Conservation (phyloP, 2,888 invertebrate genomes). For the Dichetophora obliterata region DNA sequence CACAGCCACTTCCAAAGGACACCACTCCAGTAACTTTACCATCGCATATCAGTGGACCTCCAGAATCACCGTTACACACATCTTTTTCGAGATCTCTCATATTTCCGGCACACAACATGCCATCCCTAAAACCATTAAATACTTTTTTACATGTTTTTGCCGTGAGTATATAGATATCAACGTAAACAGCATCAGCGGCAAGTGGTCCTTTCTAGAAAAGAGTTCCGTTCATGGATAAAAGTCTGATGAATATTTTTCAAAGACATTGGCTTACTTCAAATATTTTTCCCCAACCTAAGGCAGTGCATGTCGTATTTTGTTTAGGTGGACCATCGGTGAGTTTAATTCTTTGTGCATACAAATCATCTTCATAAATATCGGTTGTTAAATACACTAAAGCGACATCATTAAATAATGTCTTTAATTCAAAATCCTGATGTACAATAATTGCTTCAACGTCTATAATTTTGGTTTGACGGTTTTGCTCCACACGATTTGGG, state of each 20-base stretch:
- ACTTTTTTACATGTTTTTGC: slow-evolving; percentile 34
- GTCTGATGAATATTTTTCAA: too few relatives aligned
- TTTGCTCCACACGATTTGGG: too few relatives aligned
- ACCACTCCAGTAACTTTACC: slow-evolving; percentile 49
- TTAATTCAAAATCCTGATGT: too few relatives aligned
- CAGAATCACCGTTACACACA: slow-evolving; percentile 54
- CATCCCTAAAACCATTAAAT: neutral
- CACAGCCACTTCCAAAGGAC: slow-evolving; percentile 52
- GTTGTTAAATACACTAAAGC: too few relatives aligned
- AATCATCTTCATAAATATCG: too few relatives aligned
- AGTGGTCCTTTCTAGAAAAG: slow-evolving; percentile 49
- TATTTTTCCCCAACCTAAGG: slow-evolving; percentile 53
- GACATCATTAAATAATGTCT: too few relatives aligned
- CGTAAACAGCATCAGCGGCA: slow-evolving; percentile 28
- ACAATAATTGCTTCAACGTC: too few relatives aligned
- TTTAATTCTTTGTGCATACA: neutral
- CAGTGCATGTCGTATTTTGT: slow-evolving; percentile 42
- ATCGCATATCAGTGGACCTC: slow-evolving; percentile 53
- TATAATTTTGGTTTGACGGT: too few relatives aligned
- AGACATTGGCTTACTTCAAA: slow-evolving; percentile 41
- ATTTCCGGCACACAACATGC: too few relatives aligned
- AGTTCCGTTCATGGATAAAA: neutral
- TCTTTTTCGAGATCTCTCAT: slow-evolving; percentile 38
- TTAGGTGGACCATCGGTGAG: slow-evolving; percentile 37
- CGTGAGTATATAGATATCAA: slow-evolving; percentile 19